These are phyloP conservation scores for Odontomyia ornata DNA, from an alignment of 2,888 invertebrate species.

Conservation along the genomic window DNA sequence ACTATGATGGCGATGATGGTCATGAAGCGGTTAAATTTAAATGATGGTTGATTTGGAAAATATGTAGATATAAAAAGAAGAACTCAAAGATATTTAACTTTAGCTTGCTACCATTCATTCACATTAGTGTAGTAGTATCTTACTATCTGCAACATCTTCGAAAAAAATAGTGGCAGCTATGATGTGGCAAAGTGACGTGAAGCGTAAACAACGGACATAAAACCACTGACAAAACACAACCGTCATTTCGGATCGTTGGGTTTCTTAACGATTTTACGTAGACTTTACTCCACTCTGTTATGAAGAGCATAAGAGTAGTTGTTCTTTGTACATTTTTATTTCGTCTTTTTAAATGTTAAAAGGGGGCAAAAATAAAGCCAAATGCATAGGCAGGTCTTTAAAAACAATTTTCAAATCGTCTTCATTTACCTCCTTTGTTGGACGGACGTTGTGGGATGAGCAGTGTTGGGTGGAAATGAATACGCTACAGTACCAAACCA, in stretches of 20 bases:
- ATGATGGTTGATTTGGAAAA: background rate
- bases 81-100: background rate
- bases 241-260: constrained; percentile 35
- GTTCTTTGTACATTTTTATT: background rate
- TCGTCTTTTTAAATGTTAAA: background rate
- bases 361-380: background rate
- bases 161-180: no score
- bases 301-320: no score
- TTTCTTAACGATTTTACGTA: constrained; percentile 35
- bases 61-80: background rate
- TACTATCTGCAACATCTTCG: no score
- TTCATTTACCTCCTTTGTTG: constrained; percentile 1
- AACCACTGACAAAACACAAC: constrained; percentile 9
- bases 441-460: background rate
- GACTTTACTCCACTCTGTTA: background rate
- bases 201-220: background rate
- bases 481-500: background rate
- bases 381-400: background rate
- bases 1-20: background rate
- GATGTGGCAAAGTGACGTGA: background rate
- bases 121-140: background rate
- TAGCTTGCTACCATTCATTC: background rate
- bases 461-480: background rate
- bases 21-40: constrained; percentile 22
- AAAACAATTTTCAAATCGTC: constrained; percentile 5